Base-by-base conservation (phyloP, 2,113 vertebrate genomes). In the Plotosus lineatus region DNA sequence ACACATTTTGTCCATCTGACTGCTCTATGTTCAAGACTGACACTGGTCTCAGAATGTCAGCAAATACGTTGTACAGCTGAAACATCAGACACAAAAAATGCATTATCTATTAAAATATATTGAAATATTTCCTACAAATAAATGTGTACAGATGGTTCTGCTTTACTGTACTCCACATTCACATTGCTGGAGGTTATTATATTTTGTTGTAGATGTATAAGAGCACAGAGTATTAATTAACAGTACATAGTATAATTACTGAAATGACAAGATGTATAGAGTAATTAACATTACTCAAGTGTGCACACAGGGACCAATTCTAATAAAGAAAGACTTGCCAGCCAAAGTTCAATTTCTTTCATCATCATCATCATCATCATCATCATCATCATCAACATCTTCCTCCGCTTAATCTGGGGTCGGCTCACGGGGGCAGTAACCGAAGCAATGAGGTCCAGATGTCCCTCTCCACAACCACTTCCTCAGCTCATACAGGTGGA, bases 261-360 rank as follows among this genome's bases (percentile, higher is more conserved):
- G 33, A 71, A 74, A 72, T 75, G 60, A 77, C n/a, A 55, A 79
- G n/a, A 68, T 86, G 80, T 80, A 87, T 77, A 86, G 78, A 80
- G 42, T 33, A 50, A 75, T 80, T 72, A 63, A 84, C 82, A 77
- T 75, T 78, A 50, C 80, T 79, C 82, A 83, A 80, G 82, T 82
- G 79, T 82, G 80, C 84, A 83, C 72, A 83, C 83, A 83, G 81
- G 78, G 79, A 87, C 63, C 78, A 85, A 82, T 85, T 82, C 75
- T 61, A 87, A 88, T 87, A 87, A 88, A 86, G 8, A 60, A 82
- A 73, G 75, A 85, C 77, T 81, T 83, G 84, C 84, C 85, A 84
- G 72, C 82, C 56, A 84, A 51, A 68, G 38, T 15, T 17, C n/a
- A 78, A 46, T n/a, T n/a, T n/a, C n/a, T n/a, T n/a, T n/a, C n/a